Base-by-base conservation (phyloP, 2,888 invertebrate genomes). In the Xanthia togata region DNA sequence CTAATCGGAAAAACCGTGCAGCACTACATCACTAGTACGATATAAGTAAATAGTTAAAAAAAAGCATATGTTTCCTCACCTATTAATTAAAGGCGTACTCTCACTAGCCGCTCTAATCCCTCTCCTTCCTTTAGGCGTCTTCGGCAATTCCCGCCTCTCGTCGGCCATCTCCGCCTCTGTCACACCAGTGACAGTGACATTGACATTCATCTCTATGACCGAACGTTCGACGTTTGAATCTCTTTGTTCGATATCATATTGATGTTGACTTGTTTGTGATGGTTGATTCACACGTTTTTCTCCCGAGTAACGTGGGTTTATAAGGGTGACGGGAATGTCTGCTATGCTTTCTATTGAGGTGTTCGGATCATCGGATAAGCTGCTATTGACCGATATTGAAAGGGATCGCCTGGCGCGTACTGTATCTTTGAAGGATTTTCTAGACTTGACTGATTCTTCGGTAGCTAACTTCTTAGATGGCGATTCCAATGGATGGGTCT, bases 261-360 rank as follows among this genome's bases (percentile, higher is more conserved):
- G 53, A 63, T 12, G 53, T 59, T 78, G 76, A 12, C 8, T 5
- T 31, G 72, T 67, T 38, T 78, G 70, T 14, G 74, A 60, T 5
- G 69, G 67, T 53, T 71, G 78, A 26, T 71, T 73, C 20, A 86
- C 82, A 38, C 81, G 85, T 60, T 78, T 91, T 38, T 91, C 91
- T 0, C 93, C 92, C 0, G 93, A 90, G 78, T 95, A 95, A 0
- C 93, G 92, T 0, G 95, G 95, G 88, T 96, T 96, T 73, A 96
- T 92, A 0, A 96, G 90, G 0, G 96, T 96, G 8, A 96, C 83
- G 0, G 96, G 95, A 6, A 96, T 95, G 78, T 96, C 96, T 0
- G 96, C 96, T 65, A 96, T 96, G 82, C 96, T 96, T 67, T 96
- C 96, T 76, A 96, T 90, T 0, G 96, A 95, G 0, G 94, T 93